Conservation (phyloP, 2,797 vertebrate species). For the Eidolon dupreanum region DNA sequence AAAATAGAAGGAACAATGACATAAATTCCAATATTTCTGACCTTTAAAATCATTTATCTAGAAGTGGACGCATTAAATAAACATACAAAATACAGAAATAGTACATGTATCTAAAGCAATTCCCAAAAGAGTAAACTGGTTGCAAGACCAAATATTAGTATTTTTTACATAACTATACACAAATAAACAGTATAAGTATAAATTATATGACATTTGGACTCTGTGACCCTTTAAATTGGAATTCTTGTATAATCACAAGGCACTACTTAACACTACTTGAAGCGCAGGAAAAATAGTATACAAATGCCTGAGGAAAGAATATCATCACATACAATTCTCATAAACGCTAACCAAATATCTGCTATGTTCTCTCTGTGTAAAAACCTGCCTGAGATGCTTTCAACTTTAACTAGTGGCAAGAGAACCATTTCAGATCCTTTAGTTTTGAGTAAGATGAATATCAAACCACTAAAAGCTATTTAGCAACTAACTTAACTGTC, state of each 20-base stretch:
- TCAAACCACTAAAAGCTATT: constrained; percentile 25
- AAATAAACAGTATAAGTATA: constrained; percentile 73
- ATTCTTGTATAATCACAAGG: not conserved
- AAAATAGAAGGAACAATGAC: constrained; percentile 53
- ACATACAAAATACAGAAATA: constrained; percentile 76
- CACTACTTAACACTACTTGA: not conserved
- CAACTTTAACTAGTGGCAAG: constrained; percentile 32
- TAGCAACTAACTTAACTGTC: constrained; percentile 46
- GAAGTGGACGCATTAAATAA: constrained; percentile 69
- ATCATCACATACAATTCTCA: not conserved
- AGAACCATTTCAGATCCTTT: constrained; percentile 20
- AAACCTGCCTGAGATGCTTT: constrained; percentile 20
- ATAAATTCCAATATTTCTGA: constrained; percentile 36
- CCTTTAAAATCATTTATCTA: constrained; percentile 63
- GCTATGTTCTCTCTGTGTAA: constrained; percentile 9
- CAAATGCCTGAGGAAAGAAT: constrained; percentile 8
- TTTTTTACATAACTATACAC: constrained; percentile 71
- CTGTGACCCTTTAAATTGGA: not conserved
- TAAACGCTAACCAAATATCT: constrained; percentile 35
- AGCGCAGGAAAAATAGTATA: not conserved
- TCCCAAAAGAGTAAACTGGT: constrained; percentile 78
- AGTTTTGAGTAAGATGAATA: constrained; percentile 43
- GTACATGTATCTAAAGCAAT: constrained; percentile 76
- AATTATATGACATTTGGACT: not conserved
- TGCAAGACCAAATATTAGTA: constrained; percentile 68